A percentile compares a stretch with the other conserved stretches of the same genome.
phyloP scores from a whole-genome alignment of 2,888 invertebrate species.

The Caenorhabditis drosophilae region DNA sequence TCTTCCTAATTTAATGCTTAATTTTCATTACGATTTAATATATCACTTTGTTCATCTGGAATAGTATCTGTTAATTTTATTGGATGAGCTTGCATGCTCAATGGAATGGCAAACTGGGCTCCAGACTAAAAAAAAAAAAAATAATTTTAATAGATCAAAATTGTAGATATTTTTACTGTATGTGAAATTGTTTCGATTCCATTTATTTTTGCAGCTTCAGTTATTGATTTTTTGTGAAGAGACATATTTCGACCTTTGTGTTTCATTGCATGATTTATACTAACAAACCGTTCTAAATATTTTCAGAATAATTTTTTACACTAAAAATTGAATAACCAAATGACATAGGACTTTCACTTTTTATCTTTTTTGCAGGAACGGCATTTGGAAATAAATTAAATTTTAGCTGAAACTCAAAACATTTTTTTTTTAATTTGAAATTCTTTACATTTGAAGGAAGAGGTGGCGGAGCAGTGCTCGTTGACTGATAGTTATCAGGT shows the following conservation, averaged over 20 bases:
- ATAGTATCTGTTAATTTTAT: conserved; percentile 33
- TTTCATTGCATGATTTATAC: no score
- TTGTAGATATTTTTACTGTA: conserved; percentile 5
- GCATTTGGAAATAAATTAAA: no score
- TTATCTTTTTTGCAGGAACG: no score
- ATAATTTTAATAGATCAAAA: neutral
- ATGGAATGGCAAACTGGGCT: conserved; percentile 39
- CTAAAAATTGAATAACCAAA: no score
- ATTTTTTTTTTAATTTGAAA: no score
- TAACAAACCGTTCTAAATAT: no score
- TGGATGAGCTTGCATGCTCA: conserved; percentile 43
- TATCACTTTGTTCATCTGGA: conserved; percentile 38
- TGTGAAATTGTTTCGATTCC: conserved; percentile 27
- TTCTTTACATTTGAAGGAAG: no score
- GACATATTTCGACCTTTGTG: neutral
- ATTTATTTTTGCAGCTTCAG: conserved; percentile 27
- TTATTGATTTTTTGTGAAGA: neutral
- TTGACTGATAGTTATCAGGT: no score
- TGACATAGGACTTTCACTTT: no score
- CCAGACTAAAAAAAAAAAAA: conserved; percentile 35
- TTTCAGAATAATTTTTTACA: no score
- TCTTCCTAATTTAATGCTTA: neutral
- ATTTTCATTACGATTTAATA: conserved; percentile 29
- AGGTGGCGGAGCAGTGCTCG: no score
- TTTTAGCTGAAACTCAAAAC: no score